A percentile compares a stretch with the other conserved stretches of the same genome.
Conservation (phyloP, 1,140 invertebrate species). For the Carposina sasakii region DNA sequence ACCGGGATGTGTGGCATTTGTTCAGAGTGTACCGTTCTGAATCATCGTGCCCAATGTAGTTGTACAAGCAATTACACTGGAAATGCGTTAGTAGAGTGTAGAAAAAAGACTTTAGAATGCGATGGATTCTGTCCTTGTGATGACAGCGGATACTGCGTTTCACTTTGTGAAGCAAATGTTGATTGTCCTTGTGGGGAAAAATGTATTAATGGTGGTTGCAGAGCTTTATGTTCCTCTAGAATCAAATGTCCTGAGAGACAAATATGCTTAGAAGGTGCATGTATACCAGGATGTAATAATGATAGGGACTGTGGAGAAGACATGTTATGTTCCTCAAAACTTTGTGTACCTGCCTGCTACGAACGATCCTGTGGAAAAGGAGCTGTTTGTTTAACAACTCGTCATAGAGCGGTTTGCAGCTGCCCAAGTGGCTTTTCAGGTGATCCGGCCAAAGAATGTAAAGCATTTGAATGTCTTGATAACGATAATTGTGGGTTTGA, state of each 20-base stretch:
- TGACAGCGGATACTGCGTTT: slow-evolving; percentile 83
- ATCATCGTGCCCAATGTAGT: slow-evolving; percentile 87
- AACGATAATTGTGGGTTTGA: slow-evolving; percentile 85
- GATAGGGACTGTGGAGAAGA: slow-evolving; percentile 87
- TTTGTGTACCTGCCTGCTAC: slow-evolving; percentile 84
- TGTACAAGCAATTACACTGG: slow-evolving; percentile 87
- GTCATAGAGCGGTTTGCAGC: slow-evolving; percentile 86
- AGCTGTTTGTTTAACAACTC: slow-evolving; percentile 82
- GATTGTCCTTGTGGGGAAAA: slow-evolving; percentile 86
- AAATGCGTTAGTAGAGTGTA: slow-evolving; percentile 84
- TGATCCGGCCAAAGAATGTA: slow-evolving; percentile 82
- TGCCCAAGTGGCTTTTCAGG: slow-evolving; percentile 89
- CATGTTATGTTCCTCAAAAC: slow-evolving; percentile 81
- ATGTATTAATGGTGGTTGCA: slow-evolving; percentile 77
- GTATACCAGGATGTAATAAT: slow-evolving; percentile 81
- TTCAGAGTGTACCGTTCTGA: slow-evolving; percentile 85
- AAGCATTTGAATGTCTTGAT: slow-evolving; percentile 82
- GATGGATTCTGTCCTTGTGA: slow-evolving; percentile 85
- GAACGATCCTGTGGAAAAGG: slow-evolving; percentile 81
- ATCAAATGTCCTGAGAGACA: slow-evolving; percentile 71
- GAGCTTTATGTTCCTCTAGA: slow-evolving; percentile 74
- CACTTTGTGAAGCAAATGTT: slow-evolving; percentile 76
- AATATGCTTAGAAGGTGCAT: slow-evolving; percentile 70
- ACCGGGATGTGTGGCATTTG: slow-evolving; percentile 85
- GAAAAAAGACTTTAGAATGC: slow-evolving; percentile 74